phyloP scores from a whole-genome alignment of 2,888 invertebrate species.

The Drosophila fungiperda region DNA sequence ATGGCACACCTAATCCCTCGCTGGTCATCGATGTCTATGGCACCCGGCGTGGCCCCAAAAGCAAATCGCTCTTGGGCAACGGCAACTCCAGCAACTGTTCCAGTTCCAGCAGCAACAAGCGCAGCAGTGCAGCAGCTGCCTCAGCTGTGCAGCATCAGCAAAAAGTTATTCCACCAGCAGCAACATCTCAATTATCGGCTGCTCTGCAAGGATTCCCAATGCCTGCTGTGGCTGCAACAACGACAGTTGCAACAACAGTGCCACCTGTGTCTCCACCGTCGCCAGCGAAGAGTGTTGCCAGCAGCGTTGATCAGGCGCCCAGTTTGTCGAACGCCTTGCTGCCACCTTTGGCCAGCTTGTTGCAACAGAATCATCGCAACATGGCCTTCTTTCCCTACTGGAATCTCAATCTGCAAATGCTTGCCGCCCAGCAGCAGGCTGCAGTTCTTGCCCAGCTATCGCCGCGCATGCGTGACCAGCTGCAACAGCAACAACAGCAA shows the following conservation, averaged over 20 bases:
- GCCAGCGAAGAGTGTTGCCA: conserved; percentile 74
- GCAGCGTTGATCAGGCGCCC: conserved; percentile 58
- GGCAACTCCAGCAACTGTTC: conserved; percentile 38
- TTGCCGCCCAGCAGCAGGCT: conserved; percentile 85
- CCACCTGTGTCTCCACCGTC: conserved; percentile 63
- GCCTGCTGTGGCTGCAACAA: conserved; percentile 28
- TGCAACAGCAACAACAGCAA: conserved; percentile 65
- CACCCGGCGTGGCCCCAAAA: conserved; percentile 94
- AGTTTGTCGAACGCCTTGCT: conserved; percentile 64
- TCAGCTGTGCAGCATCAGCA: conserved; percentile 22
- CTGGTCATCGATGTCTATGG: conserved; percentile 96
- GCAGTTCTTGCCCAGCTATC: conserved; percentile 83
- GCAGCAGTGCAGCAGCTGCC: conserved; percentile 20
- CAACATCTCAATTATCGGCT: conserved; percentile 79
- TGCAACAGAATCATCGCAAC: conserved; percentile 82
- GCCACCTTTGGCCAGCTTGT: conserved; percentile 82
- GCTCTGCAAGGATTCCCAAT: conserved; percentile 80
- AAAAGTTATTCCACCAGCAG: conserved; percentile 21
- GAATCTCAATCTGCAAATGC: conserved; percentile 85
- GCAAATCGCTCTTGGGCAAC: conserved; percentile 81
- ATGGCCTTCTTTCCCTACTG: conserved; percentile 85
- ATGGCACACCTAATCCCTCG: conserved; percentile 94
- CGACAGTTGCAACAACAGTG: conserved; percentile 18
- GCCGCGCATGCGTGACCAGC: conserved; percentile 79
- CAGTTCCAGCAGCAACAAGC: conserved; percentile 43